Evolutionary conservation across 2,797 vertebrate species (phyloP).

Genomic region (Acanthurus lineatus): DNA sequence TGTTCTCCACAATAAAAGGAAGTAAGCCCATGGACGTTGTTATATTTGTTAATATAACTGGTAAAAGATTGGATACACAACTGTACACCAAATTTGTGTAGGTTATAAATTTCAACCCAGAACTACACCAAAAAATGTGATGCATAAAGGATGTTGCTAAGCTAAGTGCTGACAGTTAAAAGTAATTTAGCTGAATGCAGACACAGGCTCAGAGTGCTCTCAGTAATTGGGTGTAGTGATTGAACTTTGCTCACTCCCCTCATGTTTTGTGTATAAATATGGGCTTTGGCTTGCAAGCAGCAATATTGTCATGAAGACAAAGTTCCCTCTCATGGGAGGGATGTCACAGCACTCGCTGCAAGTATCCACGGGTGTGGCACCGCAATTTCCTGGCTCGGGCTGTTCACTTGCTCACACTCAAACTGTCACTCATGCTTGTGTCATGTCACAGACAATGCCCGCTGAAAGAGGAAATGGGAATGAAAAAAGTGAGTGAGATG

Average conservation of each 20-base stretch:
- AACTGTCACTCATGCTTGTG: conserved; percentile 34
- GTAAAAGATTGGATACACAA: no score
- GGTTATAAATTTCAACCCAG: not conserved
- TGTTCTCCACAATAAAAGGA: not conserved
- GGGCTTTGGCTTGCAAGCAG: conserved; percentile 14
- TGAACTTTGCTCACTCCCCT: conserved; percentile 33
- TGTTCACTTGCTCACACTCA: conserved; percentile 41
- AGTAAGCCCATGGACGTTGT: not conserved
- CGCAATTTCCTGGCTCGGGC: conserved; percentile 30
- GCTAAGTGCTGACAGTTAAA: conserved; percentile 21
- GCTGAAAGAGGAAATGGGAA: conserved; percentile 18
- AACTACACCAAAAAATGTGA: not conserved
- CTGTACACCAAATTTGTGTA: not conserved
- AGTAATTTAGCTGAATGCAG: conserved; percentile 32
- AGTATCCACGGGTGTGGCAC: conserved; percentile 17
- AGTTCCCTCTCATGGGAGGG: conserved; percentile 1
- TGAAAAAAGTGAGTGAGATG: conserved; percentile 29
- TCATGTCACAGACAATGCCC: conserved; percentile 38
- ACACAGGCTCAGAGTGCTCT: conserved; percentile 40
- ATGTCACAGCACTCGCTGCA: conserved; percentile 11
- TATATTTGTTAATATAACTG: not conserved
- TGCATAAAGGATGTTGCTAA: conserved; percentile 18
- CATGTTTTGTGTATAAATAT: conserved; percentile 18
- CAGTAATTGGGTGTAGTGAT: conserved; percentile 35
- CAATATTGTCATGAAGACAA: conserved; percentile 35